phyloP scores from a whole-genome alignment of 30 jellyfish, hydroid and myxozoan genomes.

The Morbakka virulenta region DNA sequence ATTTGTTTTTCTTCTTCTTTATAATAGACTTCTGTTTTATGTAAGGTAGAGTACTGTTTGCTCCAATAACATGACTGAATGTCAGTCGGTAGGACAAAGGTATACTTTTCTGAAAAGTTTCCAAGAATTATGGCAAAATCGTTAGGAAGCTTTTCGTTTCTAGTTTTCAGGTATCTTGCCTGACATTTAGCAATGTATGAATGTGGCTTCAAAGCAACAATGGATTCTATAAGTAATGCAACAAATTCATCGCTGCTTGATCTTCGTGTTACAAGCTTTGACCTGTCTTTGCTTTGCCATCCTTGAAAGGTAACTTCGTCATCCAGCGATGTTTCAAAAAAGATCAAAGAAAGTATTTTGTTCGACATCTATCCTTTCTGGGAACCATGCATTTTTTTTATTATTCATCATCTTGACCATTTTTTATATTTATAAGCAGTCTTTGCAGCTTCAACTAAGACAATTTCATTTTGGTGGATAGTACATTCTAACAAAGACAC shows the following conservation, averaged over 20 bases:
- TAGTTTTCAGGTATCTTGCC: constrained; percentile 17
- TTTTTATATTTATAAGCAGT: too few relatives aligned
- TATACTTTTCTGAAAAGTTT: constrained; percentile 51
- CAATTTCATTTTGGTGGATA: too few relatives aligned
- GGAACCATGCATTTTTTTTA: too few relatives aligned
- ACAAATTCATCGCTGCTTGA: constrained; percentile 13
- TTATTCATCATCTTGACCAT: too few relatives aligned
- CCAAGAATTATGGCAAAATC: constrained; percentile 22
- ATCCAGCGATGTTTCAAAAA: too few relatives aligned
- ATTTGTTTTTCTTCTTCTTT: constrained; percentile 1
- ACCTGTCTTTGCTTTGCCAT: constrained; percentile 48
- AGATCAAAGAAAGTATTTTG: too few relatives aligned
- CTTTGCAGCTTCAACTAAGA: too few relatives aligned
- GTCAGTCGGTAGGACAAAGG: constrained; percentile 43
- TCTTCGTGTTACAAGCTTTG: constrained; percentile 33
- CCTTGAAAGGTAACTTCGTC: constrained; percentile 36
- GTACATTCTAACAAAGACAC: too few relatives aligned
- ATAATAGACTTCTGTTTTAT: constrained; percentile 5
- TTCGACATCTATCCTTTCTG: too few relatives aligned
- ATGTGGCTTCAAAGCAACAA: constrained; percentile 15
- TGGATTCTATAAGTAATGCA: neutral
- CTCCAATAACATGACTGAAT: constrained; percentile 66
- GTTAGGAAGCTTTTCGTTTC: constrained; percentile 12
- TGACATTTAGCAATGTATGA: constrained; percentile 48
- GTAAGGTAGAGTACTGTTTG: constrained; percentile 28